Base-by-base conservation (phyloP, 2,113 vertebrate species). In the Dicerorhinus sumatrensis region DNA sequence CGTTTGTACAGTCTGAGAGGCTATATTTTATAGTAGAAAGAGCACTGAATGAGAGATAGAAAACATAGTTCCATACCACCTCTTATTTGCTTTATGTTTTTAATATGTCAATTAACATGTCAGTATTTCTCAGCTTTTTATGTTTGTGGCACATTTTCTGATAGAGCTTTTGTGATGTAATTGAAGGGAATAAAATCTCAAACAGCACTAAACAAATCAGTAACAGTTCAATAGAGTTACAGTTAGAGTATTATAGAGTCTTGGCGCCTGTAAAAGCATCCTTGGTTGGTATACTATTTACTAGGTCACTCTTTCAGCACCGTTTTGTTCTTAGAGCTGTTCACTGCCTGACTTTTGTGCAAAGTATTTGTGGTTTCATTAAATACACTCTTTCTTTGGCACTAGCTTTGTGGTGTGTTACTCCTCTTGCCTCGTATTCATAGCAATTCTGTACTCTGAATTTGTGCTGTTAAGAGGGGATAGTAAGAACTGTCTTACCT, bases 61-160 rank as follows among this genome's bases (percentile, higher is more conserved):
- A 72, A 65, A 82, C 75, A 77, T 88, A 62, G 17, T 81, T 93
- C 67, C 67, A 0, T 51, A 69, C 8, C 9, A 48, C 29, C 2
- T 27, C 85, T 91, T 91, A 63, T 27, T 84, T 39, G 31, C 4
- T 65, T 12, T 70, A 12, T 93, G 42, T 82, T 90, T 48, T 85
- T 58, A 60, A 25, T 42, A 42, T 42, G 42, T 42, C 42, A 42
- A 42, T 42, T 42, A 42, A 42, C 5, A 42, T 42, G 65, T 85
- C 11, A 63, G 0, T 85, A 39, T 86, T 91, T 86, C 39, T 86
- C 33, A 94, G 63, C 67, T 81, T 93, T 93, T 96, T 39, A n/a
- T 54, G 69, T 91, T 77, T 77, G 54, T 91, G 42, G 56, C 33
- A 48, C 31, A 91, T 95, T 95, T 90, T 97, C 21, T 80, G 75